Evolutionary conservation across 2,888 invertebrate species (phyloP).

Genomic region (Chaetogeoica ovagalla): DNA sequence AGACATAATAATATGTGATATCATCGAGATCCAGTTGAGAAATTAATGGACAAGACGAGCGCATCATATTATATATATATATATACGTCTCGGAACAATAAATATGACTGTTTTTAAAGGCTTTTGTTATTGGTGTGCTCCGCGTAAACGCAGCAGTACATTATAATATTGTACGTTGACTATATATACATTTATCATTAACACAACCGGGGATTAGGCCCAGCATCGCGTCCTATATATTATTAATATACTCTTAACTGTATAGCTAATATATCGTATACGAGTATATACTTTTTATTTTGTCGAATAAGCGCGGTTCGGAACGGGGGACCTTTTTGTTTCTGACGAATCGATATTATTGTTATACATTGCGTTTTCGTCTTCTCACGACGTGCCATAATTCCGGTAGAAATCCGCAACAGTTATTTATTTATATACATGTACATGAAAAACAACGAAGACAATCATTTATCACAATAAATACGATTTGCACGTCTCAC

Average conservation of each 20-base stretch:
- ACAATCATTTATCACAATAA: conserved; percentile 28
- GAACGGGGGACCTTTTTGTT: too few relatives aligned
- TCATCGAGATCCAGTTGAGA: conserved; percentile 35
- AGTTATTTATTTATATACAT: too few relatives aligned
- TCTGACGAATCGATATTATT: too few relatives aligned
- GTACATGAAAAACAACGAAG: background rate
- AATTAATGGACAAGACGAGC: conserved; percentile 29
- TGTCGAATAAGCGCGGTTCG: too few relatives aligned
- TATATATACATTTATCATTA: conserved; percentile 19
- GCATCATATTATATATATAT: too few relatives aligned
- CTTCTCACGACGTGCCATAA: too few relatives aligned
- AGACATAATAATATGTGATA: conserved; percentile 5
- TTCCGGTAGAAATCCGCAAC: too few relatives aligned
- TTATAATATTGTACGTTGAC: background rate
- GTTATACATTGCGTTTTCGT: too few relatives aligned
- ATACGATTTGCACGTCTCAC: conserved; percentile 24
- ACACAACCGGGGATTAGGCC: conserved; percentile 23
- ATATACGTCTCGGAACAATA: conserved; percentile 36
- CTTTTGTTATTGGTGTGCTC: conserved; percentile 41
- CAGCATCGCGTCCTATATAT: conserved; percentile 4
- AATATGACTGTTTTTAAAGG: conserved; percentile 31
- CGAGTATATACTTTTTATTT: too few relatives aligned
- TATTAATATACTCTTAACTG: too few relatives aligned
- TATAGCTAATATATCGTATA: too few relatives aligned
- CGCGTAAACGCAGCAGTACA: background rate